phyloP scores from a whole-genome alignment of 2,797 vertebrate genomes.

The Dipus sagitta region DNA sequence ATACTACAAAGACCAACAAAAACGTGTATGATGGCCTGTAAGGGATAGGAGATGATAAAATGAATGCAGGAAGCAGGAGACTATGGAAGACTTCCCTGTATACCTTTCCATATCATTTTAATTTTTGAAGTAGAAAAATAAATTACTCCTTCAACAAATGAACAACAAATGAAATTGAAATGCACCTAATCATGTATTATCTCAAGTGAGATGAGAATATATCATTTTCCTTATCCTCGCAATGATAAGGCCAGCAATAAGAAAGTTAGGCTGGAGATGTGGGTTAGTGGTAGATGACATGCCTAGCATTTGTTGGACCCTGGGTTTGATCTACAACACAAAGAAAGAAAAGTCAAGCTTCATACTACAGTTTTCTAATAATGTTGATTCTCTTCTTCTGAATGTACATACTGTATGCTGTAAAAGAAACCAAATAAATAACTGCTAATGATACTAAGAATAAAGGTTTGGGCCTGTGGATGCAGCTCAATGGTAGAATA shows the following conservation, averaged over 20 bases:
- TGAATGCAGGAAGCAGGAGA: background rate
- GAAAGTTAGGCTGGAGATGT: background rate
- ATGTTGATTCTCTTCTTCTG: background rate
- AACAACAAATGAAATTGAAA: slow-evolving; percentile 20
- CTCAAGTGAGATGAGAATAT: background rate
- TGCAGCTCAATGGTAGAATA: background rate
- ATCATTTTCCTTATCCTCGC: slow-evolving; percentile 6
- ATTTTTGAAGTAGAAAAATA: slow-evolving; percentile 39
- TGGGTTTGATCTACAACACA: background rate
- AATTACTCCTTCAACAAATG: background rate
- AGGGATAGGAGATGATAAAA: background rate
- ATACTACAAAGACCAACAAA: background rate
- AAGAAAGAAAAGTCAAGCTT: background rate
- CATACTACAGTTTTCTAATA: background rate
- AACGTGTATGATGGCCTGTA: background rate
- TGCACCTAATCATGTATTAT: background rate
- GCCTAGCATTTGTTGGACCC: background rate
- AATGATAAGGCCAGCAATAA: background rate
- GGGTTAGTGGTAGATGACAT: background rate
- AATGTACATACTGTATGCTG: background rate
- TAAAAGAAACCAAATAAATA: background rate
- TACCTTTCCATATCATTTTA: slow-evolving; percentile 16
- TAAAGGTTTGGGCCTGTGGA: background rate
- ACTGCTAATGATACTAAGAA: background rate
- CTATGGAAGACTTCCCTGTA: background rate